These are phyloP conservation scores for Crocidura indochinensis DNA, from an alignment of 2,797 vertebrate genomes.

Conservation along the genomic window DNA sequence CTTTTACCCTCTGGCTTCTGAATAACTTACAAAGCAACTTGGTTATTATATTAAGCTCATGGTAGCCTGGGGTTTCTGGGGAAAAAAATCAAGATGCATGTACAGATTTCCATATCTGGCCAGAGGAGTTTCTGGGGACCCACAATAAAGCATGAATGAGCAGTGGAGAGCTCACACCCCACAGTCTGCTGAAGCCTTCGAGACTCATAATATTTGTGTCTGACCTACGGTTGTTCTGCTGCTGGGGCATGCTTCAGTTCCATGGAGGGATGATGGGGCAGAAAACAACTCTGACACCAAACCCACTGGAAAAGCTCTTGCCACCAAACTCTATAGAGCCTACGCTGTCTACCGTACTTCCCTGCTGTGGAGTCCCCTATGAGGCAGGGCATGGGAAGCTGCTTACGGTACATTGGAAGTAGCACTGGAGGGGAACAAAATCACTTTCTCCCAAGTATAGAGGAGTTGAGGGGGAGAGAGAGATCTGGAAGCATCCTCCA, in stretches of 20 bases:
- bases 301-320: conserved; percentile 47
- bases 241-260: background rate
- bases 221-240: background rate
- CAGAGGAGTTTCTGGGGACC: background rate
- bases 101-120: background rate
- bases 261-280: background rate
- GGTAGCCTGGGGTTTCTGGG: background rate
- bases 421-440: conserved; percentile 88
- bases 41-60: conserved; percentile 36
- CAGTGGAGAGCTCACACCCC: background rate
- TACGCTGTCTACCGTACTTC: background rate
- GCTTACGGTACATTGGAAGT: conserved; percentile 74
- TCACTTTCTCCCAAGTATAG: conserved; percentile 79
- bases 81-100: conserved; percentile 14
- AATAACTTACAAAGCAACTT: background rate
- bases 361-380: background rate
- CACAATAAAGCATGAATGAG: background rate
- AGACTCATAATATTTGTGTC: background rate
- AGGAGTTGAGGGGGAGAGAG: too few relatives aligned
- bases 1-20: conserved; percentile 45
- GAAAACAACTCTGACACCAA: background rate
- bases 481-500: too few relatives aligned
- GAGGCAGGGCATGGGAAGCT: conserved; percentile 73
- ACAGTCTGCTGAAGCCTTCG: background rate
- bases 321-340: conserved; percentile 50